Percentiles rank a stretch among this genome's conserved stretches.
Evolutionary conservation across 2,888 invertebrate genomes (phyloP).

Genomic region (Amblyjoppa proteus): DNA sequence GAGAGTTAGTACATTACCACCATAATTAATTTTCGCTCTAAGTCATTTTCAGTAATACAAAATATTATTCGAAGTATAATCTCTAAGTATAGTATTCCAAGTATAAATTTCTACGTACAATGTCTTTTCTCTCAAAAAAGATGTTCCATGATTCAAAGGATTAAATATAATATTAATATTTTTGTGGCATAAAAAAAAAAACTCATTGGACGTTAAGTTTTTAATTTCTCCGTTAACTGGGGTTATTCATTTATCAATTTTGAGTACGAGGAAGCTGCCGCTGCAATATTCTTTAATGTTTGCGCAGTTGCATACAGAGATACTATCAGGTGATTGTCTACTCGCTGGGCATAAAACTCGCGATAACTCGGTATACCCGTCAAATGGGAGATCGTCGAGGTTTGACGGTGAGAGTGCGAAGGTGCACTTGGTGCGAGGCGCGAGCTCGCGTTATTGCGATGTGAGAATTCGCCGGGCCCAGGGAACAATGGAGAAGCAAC

Average conservation of each 20-base stretch:
- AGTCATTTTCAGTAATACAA: no score
- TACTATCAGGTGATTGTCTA: constrained; percentile 50
- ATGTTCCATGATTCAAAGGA: no score
- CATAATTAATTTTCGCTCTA: no score
- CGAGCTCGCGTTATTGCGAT: constrained; percentile 58
- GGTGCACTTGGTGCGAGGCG: constrained; percentile 49
- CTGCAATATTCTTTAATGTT: constrained; percentile 2
- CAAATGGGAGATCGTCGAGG: constrained; percentile 35
- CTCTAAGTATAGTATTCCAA: no score
- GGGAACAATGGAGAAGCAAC: constrained; percentile 66
- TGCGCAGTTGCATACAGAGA: constrained; percentile 2
- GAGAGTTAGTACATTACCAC: no score
- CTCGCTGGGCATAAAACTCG: constrained; percentile 55
- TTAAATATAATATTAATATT: background rate
- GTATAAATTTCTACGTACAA: no score
- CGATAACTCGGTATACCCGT: constrained; percentile 50
- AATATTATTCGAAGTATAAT: no score
- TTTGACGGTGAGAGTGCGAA: constrained; percentile 48
- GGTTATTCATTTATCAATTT: background rate
- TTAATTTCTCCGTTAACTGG: background rate
- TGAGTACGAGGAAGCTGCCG: background rate
- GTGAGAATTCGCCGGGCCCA: constrained; percentile 58
- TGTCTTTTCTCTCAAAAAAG: no score
- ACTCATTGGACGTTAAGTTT: background rate
- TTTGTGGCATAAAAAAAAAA: background rate